These are phyloP conservation scores for Ommatoiulus sabulosus DNA, from an alignment of 2,888 invertebrate species.

Conservation along the genomic window DNA sequence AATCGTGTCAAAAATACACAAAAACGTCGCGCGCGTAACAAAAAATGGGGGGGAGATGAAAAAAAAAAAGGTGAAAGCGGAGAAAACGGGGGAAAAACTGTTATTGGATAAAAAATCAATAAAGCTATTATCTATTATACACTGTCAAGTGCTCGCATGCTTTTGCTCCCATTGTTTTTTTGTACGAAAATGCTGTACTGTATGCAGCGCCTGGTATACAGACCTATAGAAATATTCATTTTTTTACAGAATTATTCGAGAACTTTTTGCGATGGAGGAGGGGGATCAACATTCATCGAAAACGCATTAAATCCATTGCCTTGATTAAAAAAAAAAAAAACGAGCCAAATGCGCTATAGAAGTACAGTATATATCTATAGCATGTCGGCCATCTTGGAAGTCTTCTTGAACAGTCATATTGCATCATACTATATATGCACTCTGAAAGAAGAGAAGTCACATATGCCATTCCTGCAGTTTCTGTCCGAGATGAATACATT, in stretches of 20 bases:
- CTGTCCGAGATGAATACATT: too few relatives aligned
- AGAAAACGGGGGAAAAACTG: neutral
- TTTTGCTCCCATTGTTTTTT: neutral
- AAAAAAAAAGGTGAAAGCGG: neutral
- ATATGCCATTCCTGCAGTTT: neutral
- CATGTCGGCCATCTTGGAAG: neutral
- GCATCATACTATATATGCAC: neutral
- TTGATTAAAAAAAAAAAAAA: neutral
- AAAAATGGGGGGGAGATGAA: neutral
- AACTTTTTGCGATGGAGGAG: too few relatives aligned
- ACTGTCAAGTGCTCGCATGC: conserved; percentile 5
- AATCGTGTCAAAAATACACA: conserved; percentile 1
- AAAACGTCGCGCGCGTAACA: neutral
- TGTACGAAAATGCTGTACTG: too few relatives aligned
- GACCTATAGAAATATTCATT: neutral
- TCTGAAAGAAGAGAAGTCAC: neutral
- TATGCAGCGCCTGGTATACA: neutral
- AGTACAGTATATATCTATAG: neutral
- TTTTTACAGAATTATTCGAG: neutral
- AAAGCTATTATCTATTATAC: conserved; percentile 10
- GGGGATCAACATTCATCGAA: too few relatives aligned
- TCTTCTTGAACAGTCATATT: neutral
- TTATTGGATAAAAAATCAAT: conserved; percentile 18
- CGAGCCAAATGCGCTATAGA: too few relatives aligned
- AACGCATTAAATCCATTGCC: neutral